Evolutionary conservation across 2,888 invertebrate species (phyloP), one percentile per base, ranked within the genome.

Genomic region (Cheilosia scutellata): DNA sequence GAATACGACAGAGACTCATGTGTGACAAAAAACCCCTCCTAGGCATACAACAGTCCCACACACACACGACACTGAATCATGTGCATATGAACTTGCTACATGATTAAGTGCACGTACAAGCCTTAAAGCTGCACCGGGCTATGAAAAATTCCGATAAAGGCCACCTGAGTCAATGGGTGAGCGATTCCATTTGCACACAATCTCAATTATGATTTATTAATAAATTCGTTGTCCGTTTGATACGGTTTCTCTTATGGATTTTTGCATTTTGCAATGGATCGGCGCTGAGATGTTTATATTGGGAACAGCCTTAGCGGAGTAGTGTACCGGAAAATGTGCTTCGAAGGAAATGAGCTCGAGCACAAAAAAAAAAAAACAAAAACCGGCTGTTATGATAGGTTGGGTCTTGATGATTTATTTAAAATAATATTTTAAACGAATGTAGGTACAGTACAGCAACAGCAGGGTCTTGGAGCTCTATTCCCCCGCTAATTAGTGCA

Each of bases 181-280:
- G 75, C 84, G 84, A 80, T 84, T 84, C 75, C 80, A 84, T 84
- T 76, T 84, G 80, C 80, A 84, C 84, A 80, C 84, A 84, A 84
- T 84, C 84, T 76, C 84, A 84, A 84, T 84, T 84, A 84, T 84
- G 84, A 84, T 84, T 84, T 84, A 84, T 84, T 84, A 84, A 80
- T 80, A 79, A 84, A 80, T 84, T 84, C 84, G 75, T 84, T 63
- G 66, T 74, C 68, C 57, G 66, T 51, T 66, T 75, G 44, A 25
- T 58, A 27, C 7, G 42, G 47, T 57, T 40, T 49, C 51, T 13
- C 6, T 13, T 44, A 44, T 44, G 27, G 9, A 49, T 51, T 47
- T 53, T 37, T 70, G 31, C 40, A 27, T 79, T 74, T 78, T 84
- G 44, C 74, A 65, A 33, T 31, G 29, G 16, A 55, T 71, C 31